A percentile compares a stretch with the other conserved stretches of the same genome.
Conservation (phyloP, 1,140 invertebrate species). For the Chrysoperla carnea region DNA sequence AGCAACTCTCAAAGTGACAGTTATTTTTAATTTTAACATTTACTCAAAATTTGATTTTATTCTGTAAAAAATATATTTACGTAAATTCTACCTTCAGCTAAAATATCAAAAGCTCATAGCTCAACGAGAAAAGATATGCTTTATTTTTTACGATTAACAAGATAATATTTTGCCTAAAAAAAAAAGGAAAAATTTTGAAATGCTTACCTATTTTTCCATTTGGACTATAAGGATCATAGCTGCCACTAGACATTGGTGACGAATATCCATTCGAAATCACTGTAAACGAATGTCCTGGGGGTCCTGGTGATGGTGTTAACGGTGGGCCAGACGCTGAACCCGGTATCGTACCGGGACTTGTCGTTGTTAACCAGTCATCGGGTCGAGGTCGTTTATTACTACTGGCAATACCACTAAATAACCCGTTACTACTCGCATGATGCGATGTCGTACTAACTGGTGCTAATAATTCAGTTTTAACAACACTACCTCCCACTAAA, state of each 20-base stretch:
- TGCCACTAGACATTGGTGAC: constrained; percentile 64
- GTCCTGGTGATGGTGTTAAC: constrained; percentile 36
- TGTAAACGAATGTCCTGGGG: constrained; percentile 31
- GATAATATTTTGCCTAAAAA: no score
- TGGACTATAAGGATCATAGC: constrained; percentile 72
- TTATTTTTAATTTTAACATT: no score
- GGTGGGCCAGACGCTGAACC: constrained; percentile 33
- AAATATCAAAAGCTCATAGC: no score
- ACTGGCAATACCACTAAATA: constrained; percentile 5
- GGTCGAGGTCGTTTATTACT: constrained; percentile 15
- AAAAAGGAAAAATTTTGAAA: not conserved
- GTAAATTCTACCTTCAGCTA: no score
- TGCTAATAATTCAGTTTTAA: no score
- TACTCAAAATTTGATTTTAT: no score
- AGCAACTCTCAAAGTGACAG: no score
- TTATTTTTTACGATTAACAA: no score
- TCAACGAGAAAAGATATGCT: no score
- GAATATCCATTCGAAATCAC: constrained; percentile 59
- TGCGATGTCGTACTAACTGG: not conserved
- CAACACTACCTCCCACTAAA: no score
- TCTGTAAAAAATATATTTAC: no score
- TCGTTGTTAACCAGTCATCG: constrained; percentile 41
- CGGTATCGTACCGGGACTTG: constrained; percentile 35
- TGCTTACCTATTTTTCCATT: constrained; percentile 69
- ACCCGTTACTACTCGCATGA: constrained; percentile 1